Evolutionary conservation across 2,113 vertebrate genomes (phyloP).

Genomic region (Melospiza georgiana): DNA sequence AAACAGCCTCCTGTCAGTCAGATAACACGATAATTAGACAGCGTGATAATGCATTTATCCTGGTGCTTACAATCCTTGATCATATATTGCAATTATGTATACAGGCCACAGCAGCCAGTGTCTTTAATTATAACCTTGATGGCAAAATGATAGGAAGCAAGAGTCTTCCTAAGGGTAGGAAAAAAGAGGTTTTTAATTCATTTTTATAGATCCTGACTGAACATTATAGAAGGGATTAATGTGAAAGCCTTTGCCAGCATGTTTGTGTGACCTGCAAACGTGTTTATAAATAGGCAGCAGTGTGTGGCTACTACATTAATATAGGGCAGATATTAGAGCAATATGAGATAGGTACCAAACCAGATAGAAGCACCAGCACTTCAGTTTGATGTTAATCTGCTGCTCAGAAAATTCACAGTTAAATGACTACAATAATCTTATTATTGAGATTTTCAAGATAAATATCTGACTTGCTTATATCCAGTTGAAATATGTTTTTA

Average conservation of each 20-base stretch:
- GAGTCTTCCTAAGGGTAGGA: conserved; percentile 34
- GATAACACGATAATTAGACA: conserved; percentile 74
- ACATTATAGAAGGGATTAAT: conserved; percentile 14
- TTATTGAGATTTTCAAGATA: neutral
- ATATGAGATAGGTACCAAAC: neutral
- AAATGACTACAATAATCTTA: neutral
- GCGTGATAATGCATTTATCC: conserved; percentile 71
- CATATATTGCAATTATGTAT: conserved; percentile 68
- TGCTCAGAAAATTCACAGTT: neutral
- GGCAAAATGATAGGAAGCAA: conserved; percentile 65
- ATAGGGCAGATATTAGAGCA: neutral
- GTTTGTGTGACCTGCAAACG: neutral
- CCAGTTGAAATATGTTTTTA: neutral
- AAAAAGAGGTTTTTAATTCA: conserved; percentile 47
- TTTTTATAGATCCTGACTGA: conserved; percentile 6
- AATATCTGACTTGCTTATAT: neutral
- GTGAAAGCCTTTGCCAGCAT: neutral
- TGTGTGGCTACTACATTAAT: neutral
- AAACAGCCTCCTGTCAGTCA: conserved; percentile 72
- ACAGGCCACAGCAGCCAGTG: conserved; percentile 65
- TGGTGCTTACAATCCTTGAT: conserved; percentile 76
- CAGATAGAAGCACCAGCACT: neutral
- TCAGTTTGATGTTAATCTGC: neutral
- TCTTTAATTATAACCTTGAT: conserved; percentile 75
- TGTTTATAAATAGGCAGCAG: neutral